These are phyloP conservation scores for Nannobrachium achirus DNA, from an alignment of 2,113 vertebrate genomes.

Conservation along the genomic window DNA sequence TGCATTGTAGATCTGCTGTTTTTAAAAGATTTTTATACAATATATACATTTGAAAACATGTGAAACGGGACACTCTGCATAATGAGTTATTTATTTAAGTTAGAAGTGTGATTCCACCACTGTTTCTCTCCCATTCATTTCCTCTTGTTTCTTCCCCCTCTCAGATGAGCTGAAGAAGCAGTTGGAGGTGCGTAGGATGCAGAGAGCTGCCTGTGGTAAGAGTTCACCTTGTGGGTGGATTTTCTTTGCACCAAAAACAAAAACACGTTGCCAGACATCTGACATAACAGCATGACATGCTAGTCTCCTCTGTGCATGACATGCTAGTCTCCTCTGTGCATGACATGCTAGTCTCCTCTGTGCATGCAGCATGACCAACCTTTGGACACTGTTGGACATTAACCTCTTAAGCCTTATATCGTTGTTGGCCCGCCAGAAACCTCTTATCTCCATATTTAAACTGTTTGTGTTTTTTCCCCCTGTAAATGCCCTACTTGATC, in stretches of 20 bases:
- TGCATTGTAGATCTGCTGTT: too few relatives aligned
- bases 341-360: too few relatives aligned
- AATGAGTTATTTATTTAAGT: too few relatives aligned
- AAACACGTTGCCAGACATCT: not conserved
- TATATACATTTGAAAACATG: too few relatives aligned
- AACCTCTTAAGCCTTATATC: not conserved
- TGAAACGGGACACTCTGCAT: too few relatives aligned
- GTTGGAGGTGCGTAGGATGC: slow-evolving; percentile 82
- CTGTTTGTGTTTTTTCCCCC: not conserved
- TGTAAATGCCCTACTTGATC: not conserved
- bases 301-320: too few relatives aligned
- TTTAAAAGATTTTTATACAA: too few relatives aligned
- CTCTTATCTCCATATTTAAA: not conserved
- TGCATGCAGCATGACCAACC: not conserved
- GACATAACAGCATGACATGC: not conserved
- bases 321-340: too few relatives aligned
- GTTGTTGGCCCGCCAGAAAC: not conserved
- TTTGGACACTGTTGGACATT: not conserved
- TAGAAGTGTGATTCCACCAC: too few relatives aligned
- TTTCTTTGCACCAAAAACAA: not conserved
- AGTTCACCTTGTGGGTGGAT: slow-evolving; percentile 38
- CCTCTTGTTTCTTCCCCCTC: slow-evolving; percentile 39
- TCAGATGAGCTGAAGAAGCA: slow-evolving; percentile 89
- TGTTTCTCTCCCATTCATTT: too few relatives aligned
- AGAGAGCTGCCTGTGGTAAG: slow-evolving; percentile 87